These are phyloP conservation scores for Apeltes quadracus DNA, from an alignment of 2,113 vertebrate species.

Conservation along the genomic window DNA sequence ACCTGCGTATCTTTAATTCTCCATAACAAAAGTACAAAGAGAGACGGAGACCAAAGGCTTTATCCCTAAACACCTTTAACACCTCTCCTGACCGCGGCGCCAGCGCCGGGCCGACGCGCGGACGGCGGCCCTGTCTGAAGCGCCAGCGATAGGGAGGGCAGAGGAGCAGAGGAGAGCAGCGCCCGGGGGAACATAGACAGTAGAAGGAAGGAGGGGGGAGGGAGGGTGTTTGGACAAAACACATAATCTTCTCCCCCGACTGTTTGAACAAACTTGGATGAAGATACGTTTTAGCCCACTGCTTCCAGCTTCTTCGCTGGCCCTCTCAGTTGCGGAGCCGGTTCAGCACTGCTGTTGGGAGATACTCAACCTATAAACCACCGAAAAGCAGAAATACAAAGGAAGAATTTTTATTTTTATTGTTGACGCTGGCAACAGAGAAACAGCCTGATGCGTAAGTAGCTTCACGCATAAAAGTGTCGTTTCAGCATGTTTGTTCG, in stretches of 20 bases:
- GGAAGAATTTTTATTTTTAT: background rate
- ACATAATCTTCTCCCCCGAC: slow-evolving; percentile 52
- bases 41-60: slow-evolving; percentile 64
- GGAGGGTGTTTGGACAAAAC: slow-evolving; percentile 55
- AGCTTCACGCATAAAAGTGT: background rate
- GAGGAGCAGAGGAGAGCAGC: slow-evolving; percentile 42
- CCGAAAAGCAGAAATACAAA: background rate
- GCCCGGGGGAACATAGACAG: slow-evolving; percentile 33
- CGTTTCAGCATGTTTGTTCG: background rate
- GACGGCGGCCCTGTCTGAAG: slow-evolving; percentile 48
- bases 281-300: slow-evolving; percentile 14
- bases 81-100: slow-evolving; percentile 68
- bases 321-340: background rate
- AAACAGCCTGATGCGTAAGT: slow-evolving; percentile 60
- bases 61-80: slow-evolving; percentile 71
- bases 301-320: slow-evolving; percentile 14
- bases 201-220: background rate
- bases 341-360: background rate
- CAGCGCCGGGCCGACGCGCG: slow-evolving; percentile 44
- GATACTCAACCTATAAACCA: background rate
- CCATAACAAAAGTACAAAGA: slow-evolving; percentile 82
- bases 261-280: slow-evolving; percentile 55
- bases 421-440: background rate
- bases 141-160: slow-evolving; percentile 53
- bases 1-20: slow-evolving; percentile 69